Conservation (phyloP, 2,888 invertebrate genomes). For the Torymus auratus region DNA sequence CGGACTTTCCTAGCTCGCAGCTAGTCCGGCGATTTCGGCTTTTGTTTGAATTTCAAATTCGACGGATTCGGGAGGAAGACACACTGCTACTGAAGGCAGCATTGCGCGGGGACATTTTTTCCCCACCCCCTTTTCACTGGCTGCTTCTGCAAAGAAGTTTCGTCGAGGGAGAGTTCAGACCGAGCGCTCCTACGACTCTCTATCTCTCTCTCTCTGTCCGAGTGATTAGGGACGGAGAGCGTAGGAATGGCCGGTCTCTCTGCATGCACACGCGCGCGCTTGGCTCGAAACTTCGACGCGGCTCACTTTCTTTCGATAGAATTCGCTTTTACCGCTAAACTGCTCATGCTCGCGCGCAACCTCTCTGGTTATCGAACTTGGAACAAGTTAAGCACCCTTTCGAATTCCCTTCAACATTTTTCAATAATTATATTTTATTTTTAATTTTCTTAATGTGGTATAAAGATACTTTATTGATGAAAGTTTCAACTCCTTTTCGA, state of each 20-base stretch:
- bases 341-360: too few species aligned
- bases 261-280: not conserved
- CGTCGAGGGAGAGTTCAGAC: not conserved
- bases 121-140: not conserved
- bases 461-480: too few species aligned
- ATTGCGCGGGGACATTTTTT: conserved; percentile 5
- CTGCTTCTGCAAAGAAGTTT: conserved; percentile 28
- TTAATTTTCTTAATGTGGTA: too few species aligned
- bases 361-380: too few species aligned
- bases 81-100: not conserved
- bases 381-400: too few species aligned
- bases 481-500: too few species aligned
- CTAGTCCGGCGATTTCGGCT: not conserved
- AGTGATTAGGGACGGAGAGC: not conserved
- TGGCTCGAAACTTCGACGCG: conserved; percentile 13
- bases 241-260: not conserved
- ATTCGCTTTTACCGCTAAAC: too few species aligned
- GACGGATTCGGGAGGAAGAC: not conserved
- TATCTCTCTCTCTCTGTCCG: not conserved
- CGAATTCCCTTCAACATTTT: too few species aligned
- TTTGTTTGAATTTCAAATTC: conserved; percentile 51
- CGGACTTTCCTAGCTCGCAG: not conserved
- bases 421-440: too few species aligned
- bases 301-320: too few species aligned
- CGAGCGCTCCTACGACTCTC: too few species aligned